Base-by-base conservation (phyloP, 2,888 invertebrate species). In the Brenthis daphne region DNA sequence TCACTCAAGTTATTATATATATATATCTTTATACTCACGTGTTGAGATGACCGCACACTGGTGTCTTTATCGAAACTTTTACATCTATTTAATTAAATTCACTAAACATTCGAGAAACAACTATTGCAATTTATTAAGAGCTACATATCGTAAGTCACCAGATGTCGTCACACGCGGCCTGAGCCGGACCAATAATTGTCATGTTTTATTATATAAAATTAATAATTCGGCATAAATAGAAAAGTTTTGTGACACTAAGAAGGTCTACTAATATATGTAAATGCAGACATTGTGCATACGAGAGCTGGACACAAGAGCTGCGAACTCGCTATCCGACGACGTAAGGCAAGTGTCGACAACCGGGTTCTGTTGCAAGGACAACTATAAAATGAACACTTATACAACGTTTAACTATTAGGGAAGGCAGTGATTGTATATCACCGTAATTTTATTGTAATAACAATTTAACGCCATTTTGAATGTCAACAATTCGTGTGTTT, bases 371-470 rank as follows among this genome's bases (percentile, higher is more conserved):
- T 74, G 74, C 79, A 80, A 20, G 79, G 74, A 77, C 79, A 80
- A 79, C 79, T 79, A 83, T 78, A 82, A 84, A 82, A 85, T 85
- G 87, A 89, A 89, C 89, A 88, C 85, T 85, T 80, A 78, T 76
- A 78, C 73, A 78, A 80, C 64, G 78, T 77, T 77, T 81, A 83
- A 81, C 76, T 83, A 85, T 82, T 75, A 76, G 74, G 80, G 79
- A 79, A 86, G 89, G 89, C 90, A 90, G 90, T 89, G 89, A 85
- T 43, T 73, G 75, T 57, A 71, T 72, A 81, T 81, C 84, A 84
- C 85, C 83, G 79, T 77, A 76, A 78, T 75, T 43, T 43, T 43
- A 75, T 77, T 74, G 71, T 60, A 67, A 74, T 70, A 75, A 75
- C 75, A 76, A 76, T 74, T 76, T 71, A 85, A 85, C 82, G 77